Conservation (phyloP, 2,113 vertebrate species). For the Eidolon helvum region DNA sequence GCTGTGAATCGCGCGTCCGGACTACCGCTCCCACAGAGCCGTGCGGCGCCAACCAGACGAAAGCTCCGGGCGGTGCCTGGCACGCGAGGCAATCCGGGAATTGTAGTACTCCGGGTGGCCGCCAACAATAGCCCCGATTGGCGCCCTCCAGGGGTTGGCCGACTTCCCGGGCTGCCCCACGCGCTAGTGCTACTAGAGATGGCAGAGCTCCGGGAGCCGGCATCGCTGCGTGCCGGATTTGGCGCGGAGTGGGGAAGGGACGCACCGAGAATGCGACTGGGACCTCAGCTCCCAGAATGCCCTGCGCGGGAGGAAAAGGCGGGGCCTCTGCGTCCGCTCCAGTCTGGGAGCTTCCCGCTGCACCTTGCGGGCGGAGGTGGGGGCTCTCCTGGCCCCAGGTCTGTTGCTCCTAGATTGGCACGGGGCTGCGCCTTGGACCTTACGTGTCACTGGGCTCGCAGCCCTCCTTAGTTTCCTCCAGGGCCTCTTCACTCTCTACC, state of each 20-base stretch:
- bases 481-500: neutral
- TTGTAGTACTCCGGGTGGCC: neutral
- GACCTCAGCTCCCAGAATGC: neutral
- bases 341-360: neutral
- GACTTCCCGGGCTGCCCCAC: neutral
- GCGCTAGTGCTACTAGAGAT: neutral
- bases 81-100: slow-evolving; percentile 14
- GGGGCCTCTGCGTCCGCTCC: fast-evolving
- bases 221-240: fast-evolving
- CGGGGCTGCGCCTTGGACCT: fast-evolving
- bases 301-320: neutral
- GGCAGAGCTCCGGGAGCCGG: fast-evolving
- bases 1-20: slow-evolving; percentile 24
- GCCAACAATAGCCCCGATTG: fast-evolving
- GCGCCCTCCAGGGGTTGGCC: no score
- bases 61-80: neutral
- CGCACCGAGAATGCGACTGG: neutral
- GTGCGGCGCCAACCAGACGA: slow-evolving; percentile 29
- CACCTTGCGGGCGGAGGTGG: fast-evolving
- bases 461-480: neutral
- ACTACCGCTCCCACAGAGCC: slow-evolving; percentile 77
- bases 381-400: fast-evolving
- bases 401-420: fast-evolving
- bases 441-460: neutral
- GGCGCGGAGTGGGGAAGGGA: neutral